Percentiles rank a stretch among this genome's conserved stretches.
These are phyloP conservation scores for Lamproptera curius DNA, from an alignment of 2,888 invertebrate genomes.

Conservation along the genomic window DNA sequence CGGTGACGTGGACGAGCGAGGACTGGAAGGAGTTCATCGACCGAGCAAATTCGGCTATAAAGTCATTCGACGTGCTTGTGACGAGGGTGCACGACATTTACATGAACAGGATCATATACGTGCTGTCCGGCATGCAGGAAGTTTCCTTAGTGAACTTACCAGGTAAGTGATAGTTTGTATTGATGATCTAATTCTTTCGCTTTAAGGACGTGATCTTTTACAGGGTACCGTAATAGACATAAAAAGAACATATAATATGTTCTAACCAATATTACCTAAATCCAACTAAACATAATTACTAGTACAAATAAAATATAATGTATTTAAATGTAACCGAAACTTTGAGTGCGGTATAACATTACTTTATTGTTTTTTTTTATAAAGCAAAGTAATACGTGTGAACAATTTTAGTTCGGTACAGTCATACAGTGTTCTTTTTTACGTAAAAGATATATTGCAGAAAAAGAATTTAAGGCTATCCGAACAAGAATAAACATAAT, in stretches of 20 bases:
- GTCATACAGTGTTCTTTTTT: too few species aligned
- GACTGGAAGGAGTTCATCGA: constrained; percentile 89
- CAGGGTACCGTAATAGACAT: not conserved
- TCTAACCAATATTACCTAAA: not conserved
- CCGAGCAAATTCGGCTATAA: constrained; percentile 85
- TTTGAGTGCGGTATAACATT: not conserved
- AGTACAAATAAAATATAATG: not conserved
- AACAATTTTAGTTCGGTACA: too few species aligned
- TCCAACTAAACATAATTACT: not conserved
- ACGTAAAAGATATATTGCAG: too few species aligned
- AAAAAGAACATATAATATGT: not conserved
- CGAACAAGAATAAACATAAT: too few species aligned
- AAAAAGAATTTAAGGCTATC: too few species aligned
- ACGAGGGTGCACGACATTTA: constrained; percentile 93
- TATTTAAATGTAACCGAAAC: not conserved
- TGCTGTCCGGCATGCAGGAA: constrained; percentile 91
- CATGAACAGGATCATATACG: constrained; percentile 92
- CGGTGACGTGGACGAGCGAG: constrained; percentile 91
- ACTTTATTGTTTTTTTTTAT: too few species aligned
- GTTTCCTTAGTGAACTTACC: constrained; percentile 90
- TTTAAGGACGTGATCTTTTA: not conserved
- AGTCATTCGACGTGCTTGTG: constrained; percentile 86
- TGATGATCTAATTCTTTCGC: too few species aligned
- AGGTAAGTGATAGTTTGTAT: constrained; percentile 44
- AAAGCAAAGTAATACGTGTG: too few species aligned